These are phyloP conservation scores for Chionis minor DNA, from an alignment of 2,113 vertebrate species.

Conservation along the genomic window DNA sequence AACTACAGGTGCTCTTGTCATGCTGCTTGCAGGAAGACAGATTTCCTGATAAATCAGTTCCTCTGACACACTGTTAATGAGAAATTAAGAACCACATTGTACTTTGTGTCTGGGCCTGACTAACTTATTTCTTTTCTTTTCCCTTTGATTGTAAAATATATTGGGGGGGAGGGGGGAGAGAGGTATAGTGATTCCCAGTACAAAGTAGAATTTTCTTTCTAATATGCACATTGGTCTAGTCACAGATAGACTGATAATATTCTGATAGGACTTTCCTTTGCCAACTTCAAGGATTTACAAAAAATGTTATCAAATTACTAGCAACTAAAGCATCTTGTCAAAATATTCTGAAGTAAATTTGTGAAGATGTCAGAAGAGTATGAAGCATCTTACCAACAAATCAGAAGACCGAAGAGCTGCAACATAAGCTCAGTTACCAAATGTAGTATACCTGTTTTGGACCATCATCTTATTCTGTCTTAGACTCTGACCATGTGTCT, in stretches of 20 bases:
- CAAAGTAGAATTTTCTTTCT: background rate
- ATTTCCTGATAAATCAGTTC: conserved; percentile 59
- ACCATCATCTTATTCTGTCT: background rate
- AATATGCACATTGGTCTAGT: background rate
- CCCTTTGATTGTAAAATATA: background rate
- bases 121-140: conserved; percentile 3
- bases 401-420: background rate
- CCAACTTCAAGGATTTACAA: background rate
- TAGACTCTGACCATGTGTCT: background rate
- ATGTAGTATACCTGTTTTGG: background rate
- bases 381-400: background rate
- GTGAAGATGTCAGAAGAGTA: background rate
- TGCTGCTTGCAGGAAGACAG: conserved; percentile 13
- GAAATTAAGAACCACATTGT: background rate
- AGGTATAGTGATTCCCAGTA: background rate
- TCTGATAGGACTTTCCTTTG: background rate
- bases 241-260: background rate
- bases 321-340: background rate
- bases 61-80: conserved; percentile 40
- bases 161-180: background rate
- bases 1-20: background rate
- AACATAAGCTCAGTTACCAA: background rate
- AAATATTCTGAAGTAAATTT: background rate
- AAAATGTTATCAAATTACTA: background rate
- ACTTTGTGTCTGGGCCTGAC: background rate